Evolutionary conservation across 2,888 invertebrate species (phyloP).

Genomic region (Pseudanteris insignis): DNA sequence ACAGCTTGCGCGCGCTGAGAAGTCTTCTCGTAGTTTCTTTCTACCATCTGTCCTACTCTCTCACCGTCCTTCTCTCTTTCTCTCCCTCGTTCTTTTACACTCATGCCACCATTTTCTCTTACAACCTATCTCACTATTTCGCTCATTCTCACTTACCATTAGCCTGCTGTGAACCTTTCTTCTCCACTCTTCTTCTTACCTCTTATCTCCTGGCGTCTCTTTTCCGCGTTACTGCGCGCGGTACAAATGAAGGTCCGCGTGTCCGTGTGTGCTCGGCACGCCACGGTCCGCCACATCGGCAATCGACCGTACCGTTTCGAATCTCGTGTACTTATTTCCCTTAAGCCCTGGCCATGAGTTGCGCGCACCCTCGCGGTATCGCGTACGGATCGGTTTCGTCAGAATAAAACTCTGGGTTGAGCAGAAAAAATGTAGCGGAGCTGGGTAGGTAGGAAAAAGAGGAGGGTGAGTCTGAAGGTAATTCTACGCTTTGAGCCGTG

Average conservation of each 20-base stretch:
- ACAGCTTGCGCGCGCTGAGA: constrained; percentile 19
- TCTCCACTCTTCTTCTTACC: constrained; percentile 10
- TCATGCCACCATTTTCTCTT: constrained; percentile 13
- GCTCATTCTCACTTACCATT: too few relatives aligned
- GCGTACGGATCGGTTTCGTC: constrained; percentile 10
- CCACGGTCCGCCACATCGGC: constrained; percentile 44
- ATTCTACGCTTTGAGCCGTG: too few relatives aligned
- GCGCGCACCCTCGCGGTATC: constrained; percentile 19
- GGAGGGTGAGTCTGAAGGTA: too few relatives aligned
- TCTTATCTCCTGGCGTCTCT: constrained; percentile 24
- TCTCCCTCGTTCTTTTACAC: not conserved
- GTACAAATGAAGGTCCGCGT: constrained; percentile 1
- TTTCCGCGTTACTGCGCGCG: constrained; percentile 15
- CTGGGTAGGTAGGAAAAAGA: too few relatives aligned
- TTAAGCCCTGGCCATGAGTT: constrained; percentile 24
- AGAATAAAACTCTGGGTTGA: constrained; percentile 1
- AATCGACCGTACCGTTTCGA: constrained; percentile 49
- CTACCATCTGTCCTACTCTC: constrained; percentile 1
- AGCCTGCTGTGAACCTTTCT: too few relatives aligned
- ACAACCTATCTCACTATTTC: not conserved
- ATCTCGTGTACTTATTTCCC: constrained; percentile 35
- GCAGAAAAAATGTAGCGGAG: not conserved
- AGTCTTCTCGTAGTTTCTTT: not conserved
- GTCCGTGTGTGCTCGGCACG: constrained; percentile 14
- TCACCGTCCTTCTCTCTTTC: constrained; percentile 12